Base-by-base conservation (phyloP, 2,113 vertebrate genomes). In the Cyanoramphus novaezelandiae region DNA sequence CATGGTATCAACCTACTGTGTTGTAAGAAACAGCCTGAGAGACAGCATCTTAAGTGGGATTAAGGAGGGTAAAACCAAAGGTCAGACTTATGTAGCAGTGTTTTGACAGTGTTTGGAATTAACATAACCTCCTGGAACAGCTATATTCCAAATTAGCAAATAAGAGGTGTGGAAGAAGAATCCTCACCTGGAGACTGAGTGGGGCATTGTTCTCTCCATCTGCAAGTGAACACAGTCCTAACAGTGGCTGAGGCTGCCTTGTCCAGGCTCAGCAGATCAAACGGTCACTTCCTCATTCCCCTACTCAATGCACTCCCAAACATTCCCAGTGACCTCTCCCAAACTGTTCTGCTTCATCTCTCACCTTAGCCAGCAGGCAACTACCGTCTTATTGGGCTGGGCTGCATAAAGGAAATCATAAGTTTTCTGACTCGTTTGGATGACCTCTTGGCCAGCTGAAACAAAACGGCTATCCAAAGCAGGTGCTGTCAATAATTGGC, bases 401-500 rank as follows among this genome's bases (percentile, higher is more conserved):
- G 1, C 55, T 81, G 39, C 47, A 83, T 29, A 86, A 79, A 90
- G 31, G 43, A 46, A 96, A 80, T 89, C 59, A 6, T n/a, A 95
- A 81, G 50, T 88, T 93, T 93, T 69, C 76, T 4, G 2, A 93
- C 10, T 92, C 55, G 35, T 90, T 93, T 6, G 5, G 62, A 28
- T 78, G 82, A 93, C 90, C 86, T 71, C 80, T 84, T 84, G 88
- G 82, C 47, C 92, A 84, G 68, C 85, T 86, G 52, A 92, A 93
- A 93, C 72, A 96, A 95, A 94, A 76, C 20, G 83, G 88, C 72
- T 81, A 78, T 92, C 72, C 57, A 94, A 96, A 96, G 76, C 95
- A 96, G 95, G 86, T 95, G 90, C 76, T 96, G 60, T 35, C 55
- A 96, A 64, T 93, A 97, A 96, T 86, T 92, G 86, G 50, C 82